These are phyloP conservation scores for Sarcoramphus papa DNA, from an alignment of 2,797 vertebrate species.

Conservation along the genomic window DNA sequence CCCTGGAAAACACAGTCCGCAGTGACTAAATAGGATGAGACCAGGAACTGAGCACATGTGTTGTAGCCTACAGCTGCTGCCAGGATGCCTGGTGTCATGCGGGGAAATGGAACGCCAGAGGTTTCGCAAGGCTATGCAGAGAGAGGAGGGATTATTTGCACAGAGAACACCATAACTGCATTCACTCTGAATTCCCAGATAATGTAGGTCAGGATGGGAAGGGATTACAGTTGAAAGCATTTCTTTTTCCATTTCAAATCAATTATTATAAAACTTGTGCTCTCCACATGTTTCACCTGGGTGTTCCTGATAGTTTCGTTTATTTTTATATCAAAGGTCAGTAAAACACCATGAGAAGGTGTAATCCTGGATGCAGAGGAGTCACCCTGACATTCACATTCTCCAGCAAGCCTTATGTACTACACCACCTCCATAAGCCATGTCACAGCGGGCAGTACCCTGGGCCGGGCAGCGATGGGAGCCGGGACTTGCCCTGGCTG, in stretches of 20 bases:
- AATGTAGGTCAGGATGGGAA: not conserved
- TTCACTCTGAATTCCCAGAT: not conserved
- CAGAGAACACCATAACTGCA: not conserved
- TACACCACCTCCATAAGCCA: rapidly evolving
- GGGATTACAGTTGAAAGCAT: not conserved
- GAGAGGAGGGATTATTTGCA: not conserved
- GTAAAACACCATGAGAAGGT: not conserved
- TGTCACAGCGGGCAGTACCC: rapidly evolving
- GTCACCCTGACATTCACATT: not conserved
- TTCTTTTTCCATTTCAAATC: not conserved
- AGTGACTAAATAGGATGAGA: not conserved
- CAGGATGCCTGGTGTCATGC: not conserved
- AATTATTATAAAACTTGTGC: not conserved
- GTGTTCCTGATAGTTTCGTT: not conserved
- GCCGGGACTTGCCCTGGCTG: not conserved
- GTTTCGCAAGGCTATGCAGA: not conserved
- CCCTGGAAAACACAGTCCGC: not conserved
- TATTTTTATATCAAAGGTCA: not conserved
- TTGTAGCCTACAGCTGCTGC: not conserved
- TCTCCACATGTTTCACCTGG: not conserved
- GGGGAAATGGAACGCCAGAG: not conserved
- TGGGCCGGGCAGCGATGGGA: rapidly evolving
- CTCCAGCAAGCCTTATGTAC: not conserved
- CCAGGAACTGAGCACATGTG: rapidly evolving
- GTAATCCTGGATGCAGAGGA: not conserved